Evolutionary conservation across 2,113 vertebrate species (phyloP).

Genomic region (Anoura caudifer): DNA sequence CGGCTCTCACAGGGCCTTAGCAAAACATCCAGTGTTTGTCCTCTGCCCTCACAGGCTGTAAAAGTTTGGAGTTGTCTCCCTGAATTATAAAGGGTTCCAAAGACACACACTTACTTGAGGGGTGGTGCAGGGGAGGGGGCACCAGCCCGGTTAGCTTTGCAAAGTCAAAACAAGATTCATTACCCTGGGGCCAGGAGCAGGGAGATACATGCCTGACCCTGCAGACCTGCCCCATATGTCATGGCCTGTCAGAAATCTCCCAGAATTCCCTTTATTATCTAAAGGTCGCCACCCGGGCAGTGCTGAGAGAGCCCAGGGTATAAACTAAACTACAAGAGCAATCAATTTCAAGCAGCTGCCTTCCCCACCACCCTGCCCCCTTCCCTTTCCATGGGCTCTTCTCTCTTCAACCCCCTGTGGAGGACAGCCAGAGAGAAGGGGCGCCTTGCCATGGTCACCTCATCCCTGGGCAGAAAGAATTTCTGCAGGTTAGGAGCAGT

Average conservation of each 20-base stretch:
- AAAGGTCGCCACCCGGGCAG: slow-evolving; percentile 76
- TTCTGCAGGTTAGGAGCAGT: background rate
- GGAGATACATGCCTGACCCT: slow-evolving; percentile 63
- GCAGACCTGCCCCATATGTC: slow-evolving; percentile 77
- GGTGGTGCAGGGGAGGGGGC: background rate
- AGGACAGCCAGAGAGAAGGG: background rate
- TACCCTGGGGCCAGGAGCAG: slow-evolving; percentile 54
- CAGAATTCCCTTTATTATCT: slow-evolving; percentile 78
- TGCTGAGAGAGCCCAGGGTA: slow-evolving; percentile 49
- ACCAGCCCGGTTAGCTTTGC: slow-evolving; percentile 37
- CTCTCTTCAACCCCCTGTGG: slow-evolving; percentile 28
- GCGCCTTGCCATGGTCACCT: background rate
- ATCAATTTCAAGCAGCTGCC: slow-evolving; percentile 51
- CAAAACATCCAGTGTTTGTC: background rate
- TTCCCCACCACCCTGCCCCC: background rate
- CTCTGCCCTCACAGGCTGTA: background rate
- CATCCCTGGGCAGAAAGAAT: background rate
- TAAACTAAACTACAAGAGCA: slow-evolving; percentile 57
- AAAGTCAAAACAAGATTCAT: slow-evolving; percentile 76
- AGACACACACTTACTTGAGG: background rate
- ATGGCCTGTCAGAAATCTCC: slow-evolving; percentile 74
- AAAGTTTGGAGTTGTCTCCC: slow-evolving; percentile 7
- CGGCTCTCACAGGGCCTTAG: slow-evolving; percentile 43
- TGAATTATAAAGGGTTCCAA: slow-evolving; percentile 52
- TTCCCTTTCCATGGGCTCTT: background rate